A percentile compares a stretch with the other conserved stretches of the same genome.
phyloP scores from a whole-genome alignment of 1,140 invertebrate genomes.

The Carcinoscorpius rotundicauda region DNA sequence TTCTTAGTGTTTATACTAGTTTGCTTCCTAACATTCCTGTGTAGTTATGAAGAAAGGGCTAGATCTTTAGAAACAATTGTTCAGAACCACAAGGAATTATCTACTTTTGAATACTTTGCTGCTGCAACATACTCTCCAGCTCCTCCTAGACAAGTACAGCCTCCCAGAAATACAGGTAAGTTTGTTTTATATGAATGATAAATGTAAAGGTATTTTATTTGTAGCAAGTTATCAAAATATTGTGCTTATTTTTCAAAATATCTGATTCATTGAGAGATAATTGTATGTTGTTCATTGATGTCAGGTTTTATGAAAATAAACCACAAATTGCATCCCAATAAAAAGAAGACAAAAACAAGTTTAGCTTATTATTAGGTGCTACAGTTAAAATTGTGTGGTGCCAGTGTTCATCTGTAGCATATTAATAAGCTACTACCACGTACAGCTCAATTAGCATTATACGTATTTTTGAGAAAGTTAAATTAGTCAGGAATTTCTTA shows the following conservation, averaged over 20 bases:
- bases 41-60: conserved; percentile 68
- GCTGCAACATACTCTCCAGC: conserved; percentile 70
- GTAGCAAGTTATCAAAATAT: neutral
- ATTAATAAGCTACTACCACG: no score
- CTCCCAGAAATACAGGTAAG: neutral
- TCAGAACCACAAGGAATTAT: conserved; percentile 69
- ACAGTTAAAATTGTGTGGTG: no score
- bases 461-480: no score
- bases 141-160: conserved; percentile 30
- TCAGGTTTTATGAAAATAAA: neutral
- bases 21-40: neutral
- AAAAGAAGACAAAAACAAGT: no score
- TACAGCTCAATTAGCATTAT: no score
- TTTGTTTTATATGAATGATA: neutral
- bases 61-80: conserved; percentile 77
- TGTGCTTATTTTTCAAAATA: neutral
- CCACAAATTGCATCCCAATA: no score
- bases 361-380: no score
- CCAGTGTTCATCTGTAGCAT: no score
- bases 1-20: conserved; percentile 40
- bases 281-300: neutral
- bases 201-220: neutral
- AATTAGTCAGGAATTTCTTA: no score
- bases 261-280: no score
- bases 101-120: conserved; percentile 86